Evolutionary conservation across 2,113 vertebrate genomes (phyloP), one percentile per base, ranked within the genome.

Genomic region (Aix galericulata): DNA sequence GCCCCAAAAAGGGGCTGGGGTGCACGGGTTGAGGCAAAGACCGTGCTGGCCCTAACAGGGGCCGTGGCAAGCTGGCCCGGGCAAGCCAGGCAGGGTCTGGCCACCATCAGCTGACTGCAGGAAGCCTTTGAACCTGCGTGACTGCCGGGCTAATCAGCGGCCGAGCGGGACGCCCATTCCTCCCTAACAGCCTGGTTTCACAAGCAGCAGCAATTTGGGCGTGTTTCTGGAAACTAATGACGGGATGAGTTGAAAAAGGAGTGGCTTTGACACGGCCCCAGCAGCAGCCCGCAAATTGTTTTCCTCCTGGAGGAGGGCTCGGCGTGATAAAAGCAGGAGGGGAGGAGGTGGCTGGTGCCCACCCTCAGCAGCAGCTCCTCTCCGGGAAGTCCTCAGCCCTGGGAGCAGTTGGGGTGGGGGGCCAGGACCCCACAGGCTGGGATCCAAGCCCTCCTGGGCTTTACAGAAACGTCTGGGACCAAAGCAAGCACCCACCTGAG

Each of bases 361-460:
- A 3, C 6, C 2, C 66, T 31, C 9, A 12, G 44, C 20, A 48
- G 21, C 52, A 4, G 16, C 0, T 0, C 16, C 0, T 0, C 13
- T 23, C 53, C 5, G 5, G 10, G 42, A 69, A 25, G 27, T 25
- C 40, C 23, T 17, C 1, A 0, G 50, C 22, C 38, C 72, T 29
- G 23, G 52, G 42, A 63, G 6, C 13, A 7, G n/a, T 22, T 14
- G 6, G 11, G 31, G 17, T 14, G 2, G 16, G 36, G 40, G 23
- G 6, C 12, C 42, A n/a, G 15, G 34, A 62, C 11, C 11, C 6
- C 1, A 4, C 8, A 21, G 34, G 20, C 31, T 40, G 17, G 17
- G 50, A 8, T n/a, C 17, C 12, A 23, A 63, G 9, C 6, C 21
- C 34, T 68, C 21, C 50, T 3, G 0, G 42, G 40, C 34, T 8